A percentile compares a stretch with the other conserved stretches of the same genome.
phyloP scores from a whole-genome alignment of 1,140 invertebrate species.

The Manduca sexta region DNA sequence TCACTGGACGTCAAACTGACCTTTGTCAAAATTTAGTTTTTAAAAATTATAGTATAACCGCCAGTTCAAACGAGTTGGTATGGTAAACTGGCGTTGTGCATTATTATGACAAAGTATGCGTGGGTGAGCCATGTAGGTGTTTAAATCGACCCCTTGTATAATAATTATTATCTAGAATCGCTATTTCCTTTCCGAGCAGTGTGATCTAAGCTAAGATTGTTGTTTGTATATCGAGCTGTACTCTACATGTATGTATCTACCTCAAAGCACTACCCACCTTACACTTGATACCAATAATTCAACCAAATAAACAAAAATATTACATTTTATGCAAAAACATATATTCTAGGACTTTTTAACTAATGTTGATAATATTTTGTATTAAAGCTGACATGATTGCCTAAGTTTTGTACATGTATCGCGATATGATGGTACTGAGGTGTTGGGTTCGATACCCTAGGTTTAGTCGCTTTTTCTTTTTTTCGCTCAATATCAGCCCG shows the following conservation, averaged over 20 bases:
- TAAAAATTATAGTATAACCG: slow-evolving; percentile 17
- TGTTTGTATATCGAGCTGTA: too few relatives aligned
- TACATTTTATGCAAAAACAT: neutral
- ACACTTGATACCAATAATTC: neutral
- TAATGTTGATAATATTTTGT: too few relatives aligned
- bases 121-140: slow-evolving; percentile 55
- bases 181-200: slow-evolving; percentile 10
- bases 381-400: too few relatives aligned
- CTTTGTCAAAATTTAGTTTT: slow-evolving; percentile 12
- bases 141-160: slow-evolving; percentile 29
- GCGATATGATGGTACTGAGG: too few relatives aligned
- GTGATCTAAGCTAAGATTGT: slow-evolving; percentile 1
- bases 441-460: too few relatives aligned
- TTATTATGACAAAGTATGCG: slow-evolving; percentile 46
- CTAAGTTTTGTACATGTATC: too few relatives aligned
- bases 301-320: neutral
- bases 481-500: too few relatives aligned
- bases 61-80: slow-evolving; percentile 37
- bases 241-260: too few relatives aligned
- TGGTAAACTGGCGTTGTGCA: slow-evolving; percentile 37
- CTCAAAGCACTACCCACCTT: neutral
- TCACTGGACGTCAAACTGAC: neutral
- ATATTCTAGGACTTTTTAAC: too few relatives aligned
- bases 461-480: too few relatives aligned
- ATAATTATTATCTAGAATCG: slow-evolving; percentile 23